A percentile compares a stretch with the other conserved stretches of the same genome.
Conservation (phyloP, 2,113 vertebrate species). For the Dicerorhinus sumatrensis region DNA sequence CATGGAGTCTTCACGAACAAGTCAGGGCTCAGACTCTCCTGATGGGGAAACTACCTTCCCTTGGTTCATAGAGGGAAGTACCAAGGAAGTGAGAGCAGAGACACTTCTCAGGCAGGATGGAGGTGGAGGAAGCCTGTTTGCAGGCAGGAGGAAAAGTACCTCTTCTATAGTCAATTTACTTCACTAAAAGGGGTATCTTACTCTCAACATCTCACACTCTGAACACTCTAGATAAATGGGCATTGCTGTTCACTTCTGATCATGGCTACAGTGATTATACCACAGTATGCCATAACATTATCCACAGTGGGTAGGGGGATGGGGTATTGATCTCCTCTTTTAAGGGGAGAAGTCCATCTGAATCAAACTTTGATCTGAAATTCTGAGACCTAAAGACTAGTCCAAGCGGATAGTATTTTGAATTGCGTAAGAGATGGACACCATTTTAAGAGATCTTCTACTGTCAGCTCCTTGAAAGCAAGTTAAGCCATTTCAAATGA, state of each 20-base stretch:
- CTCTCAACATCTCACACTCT: not conserved
- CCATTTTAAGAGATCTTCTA: not conserved
- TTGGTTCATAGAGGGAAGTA: not conserved
- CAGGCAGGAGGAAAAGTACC: not conserved
- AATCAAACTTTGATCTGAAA: not conserved
- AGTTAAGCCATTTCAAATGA: not conserved
- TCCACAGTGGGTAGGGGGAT: not conserved
- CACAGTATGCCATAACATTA: not conserved
- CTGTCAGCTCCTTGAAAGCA: not conserved
- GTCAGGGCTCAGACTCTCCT: not conserved
- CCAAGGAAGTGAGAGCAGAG: not conserved
- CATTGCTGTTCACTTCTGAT: slow-evolving; percentile 6
- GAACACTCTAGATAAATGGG: not conserved
- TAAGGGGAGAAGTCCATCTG: not conserved
- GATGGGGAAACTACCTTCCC: not conserved
- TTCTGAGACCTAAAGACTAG: not conserved
- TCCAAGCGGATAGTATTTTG: not conserved
- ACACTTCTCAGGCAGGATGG: not conserved
- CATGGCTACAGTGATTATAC: not conserved
- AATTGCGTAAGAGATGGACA: not conserved
- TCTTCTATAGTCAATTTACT: not conserved
- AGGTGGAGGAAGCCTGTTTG: not conserved
- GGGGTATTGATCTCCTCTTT: not conserved
- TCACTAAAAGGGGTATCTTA: not conserved
- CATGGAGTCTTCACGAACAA: not conserved